Evolutionary conservation across 2,888 invertebrate species (phyloP), one percentile per base, ranked within the genome.

Genomic region (Acleris laterana): DNA sequence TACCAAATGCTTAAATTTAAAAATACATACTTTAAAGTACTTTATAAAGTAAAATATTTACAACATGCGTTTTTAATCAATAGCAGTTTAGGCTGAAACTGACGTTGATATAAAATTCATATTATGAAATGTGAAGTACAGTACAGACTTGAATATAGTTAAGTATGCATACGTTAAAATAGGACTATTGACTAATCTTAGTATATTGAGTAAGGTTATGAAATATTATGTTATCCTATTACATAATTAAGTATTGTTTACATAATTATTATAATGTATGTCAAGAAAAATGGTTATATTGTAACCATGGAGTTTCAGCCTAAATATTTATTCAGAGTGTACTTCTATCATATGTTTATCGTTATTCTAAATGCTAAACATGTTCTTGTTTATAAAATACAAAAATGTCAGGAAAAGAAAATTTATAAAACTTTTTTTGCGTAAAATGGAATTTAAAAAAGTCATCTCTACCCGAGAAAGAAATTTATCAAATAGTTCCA

Each of bases 1-100:
- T 25, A 46, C n/a, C 44, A 57, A 57, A 46, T 46, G 17, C 44
- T 46, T 57, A 46, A 25, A 44, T 17, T 25, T 56, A 60, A 64
- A 59, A 49, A 19, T 20, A 51, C 25, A 52, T 65, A 61, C 60
- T 65, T 50, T 50, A 60, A 58, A 68, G 59, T 59, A 52, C 55
- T 38, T 67, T 66, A 57, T 49, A 28, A 55, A 44, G 28, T 38
- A 53, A 53, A 63, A 68, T 63, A 68, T 63, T 59, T 68, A 63
- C 63, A 68, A 59, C 59, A 63, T 68, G 55, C 53, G 49, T 50
- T 4, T 44, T 44, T 25, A n/a, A 57, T 22, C 13, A 46, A 44
- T 17, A 22, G 32, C 38, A 20, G 9, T 56, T 42, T 46, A 25
- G 57, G 25, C 57, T 25, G 57, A 57, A 57, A 57, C 57, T 44